Evolutionary conservation across 37 sponge, comb jelly and placozoan genomes (phyloP).

Genomic region (Geodia barretti): DNA sequence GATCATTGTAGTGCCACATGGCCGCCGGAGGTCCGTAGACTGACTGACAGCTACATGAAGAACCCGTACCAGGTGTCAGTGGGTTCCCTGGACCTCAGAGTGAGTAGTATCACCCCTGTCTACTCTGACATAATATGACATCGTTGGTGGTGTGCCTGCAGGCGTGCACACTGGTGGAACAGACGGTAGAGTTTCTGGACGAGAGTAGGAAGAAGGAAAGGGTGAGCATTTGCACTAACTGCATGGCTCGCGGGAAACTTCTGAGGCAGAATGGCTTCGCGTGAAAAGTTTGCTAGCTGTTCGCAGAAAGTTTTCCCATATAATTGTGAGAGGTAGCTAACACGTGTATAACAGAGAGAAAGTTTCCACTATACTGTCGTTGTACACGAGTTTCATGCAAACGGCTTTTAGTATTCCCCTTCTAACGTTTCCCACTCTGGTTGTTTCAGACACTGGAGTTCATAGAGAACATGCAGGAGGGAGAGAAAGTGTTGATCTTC

Average conservation of each 20-base stretch:
- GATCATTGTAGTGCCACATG: slow-evolving; percentile 98
- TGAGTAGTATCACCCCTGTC: slow-evolving; percentile 14
- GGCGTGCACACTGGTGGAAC: slow-evolving; percentile 90
- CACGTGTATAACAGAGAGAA: too few species aligned
- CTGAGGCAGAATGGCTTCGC: too few species aligned
- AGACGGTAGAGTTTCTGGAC: slow-evolving; percentile 81
- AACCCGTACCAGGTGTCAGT: slow-evolving; percentile 90
- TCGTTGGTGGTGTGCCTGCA: too few species aligned
- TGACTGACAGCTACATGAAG: slow-evolving; percentile 88
- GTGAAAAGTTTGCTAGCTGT: too few species aligned
- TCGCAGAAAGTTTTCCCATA: too few species aligned
- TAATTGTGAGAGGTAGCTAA: too few species aligned
- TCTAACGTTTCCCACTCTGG: too few species aligned
- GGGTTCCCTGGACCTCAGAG: slow-evolving; percentile 91
- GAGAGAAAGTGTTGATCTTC: slow-evolving; percentile 84
- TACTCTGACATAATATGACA: too few species aligned
- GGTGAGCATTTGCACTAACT: too few species aligned
- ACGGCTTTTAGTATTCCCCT: too few species aligned
- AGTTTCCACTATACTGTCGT: too few species aligned
- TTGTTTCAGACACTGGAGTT: slow-evolving; percentile 63
- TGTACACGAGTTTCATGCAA: not conserved
- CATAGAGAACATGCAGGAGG: slow-evolving; percentile 46
- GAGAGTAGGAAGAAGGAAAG: slow-evolving; percentile 75
- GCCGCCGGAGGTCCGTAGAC: slow-evolving; percentile 93
- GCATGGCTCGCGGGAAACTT: too few species aligned